Conservation (phyloP, 2,797 vertebrate species). For the Triplophysa yarkandensis region DNA sequence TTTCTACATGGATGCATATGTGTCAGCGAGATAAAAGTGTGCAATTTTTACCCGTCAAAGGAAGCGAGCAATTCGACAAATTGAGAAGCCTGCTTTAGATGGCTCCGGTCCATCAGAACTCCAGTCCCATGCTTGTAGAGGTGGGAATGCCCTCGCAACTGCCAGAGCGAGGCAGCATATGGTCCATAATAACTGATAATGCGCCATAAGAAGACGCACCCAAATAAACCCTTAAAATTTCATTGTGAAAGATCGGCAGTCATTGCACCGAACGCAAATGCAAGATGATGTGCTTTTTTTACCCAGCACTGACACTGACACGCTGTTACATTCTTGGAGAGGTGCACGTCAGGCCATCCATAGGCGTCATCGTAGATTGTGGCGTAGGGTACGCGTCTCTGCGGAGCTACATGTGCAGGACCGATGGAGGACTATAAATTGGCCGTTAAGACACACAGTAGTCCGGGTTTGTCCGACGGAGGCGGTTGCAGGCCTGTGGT, state of each 20-base stretch:
- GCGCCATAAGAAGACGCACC: constrained; percentile 60
- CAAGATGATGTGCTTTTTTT: constrained; percentile 22
- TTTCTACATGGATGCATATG: neutral
- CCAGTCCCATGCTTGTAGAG: constrained; percentile 43
- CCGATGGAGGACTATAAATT: no score
- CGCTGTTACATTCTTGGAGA: no score
- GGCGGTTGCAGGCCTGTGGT: constrained; percentile 33
- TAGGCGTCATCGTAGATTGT: no score
- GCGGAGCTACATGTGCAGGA: no score
- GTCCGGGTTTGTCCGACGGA: neutral
- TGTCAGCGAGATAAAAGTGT: neutral
- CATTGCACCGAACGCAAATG: neutral
- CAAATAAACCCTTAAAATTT: constrained; percentile 70
- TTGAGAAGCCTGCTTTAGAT: constrained; percentile 29
- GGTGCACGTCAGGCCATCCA: no score
- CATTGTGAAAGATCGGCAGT: constrained; percentile 39
- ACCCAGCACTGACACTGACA: no score
- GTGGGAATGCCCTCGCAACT: constrained; percentile 46
- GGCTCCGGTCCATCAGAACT: constrained; percentile 49
- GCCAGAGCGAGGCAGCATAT: constrained; percentile 45
- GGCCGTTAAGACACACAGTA: constrained; percentile 3
- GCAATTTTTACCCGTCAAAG: constrained; percentile 35
- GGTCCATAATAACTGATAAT: constrained; percentile 70
- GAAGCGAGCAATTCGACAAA: constrained; percentile 30
- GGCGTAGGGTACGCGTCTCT: no score